phyloP scores from a whole-genome alignment of 2,888 invertebrate species.

The Macaria notata region DNA sequence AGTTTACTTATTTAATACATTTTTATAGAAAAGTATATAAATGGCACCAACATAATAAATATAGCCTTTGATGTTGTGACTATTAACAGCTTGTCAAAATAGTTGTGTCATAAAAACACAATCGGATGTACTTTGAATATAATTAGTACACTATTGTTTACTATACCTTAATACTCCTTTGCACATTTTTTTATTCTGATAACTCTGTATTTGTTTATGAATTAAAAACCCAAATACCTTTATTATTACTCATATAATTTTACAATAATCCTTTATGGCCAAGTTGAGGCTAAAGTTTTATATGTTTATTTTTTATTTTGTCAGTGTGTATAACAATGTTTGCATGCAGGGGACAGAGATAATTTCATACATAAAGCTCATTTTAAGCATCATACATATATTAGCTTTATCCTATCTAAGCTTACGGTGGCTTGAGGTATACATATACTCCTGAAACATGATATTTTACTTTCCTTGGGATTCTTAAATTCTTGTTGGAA shows the following conservation, averaged over 20 bases:
- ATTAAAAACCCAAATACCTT: too few species aligned
- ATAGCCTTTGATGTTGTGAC: conserved; percentile 25
- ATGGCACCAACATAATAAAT: not conserved
- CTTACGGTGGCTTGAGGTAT: conserved; percentile 50
- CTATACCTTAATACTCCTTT: too few species aligned
- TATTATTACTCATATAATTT: too few species aligned
- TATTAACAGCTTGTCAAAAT: conserved; percentile 19
- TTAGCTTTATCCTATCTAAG: conserved; percentile 28
- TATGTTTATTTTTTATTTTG: not conserved
- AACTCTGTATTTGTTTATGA: too few species aligned
- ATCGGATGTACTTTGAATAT: too few species aligned
- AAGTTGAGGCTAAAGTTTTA: too few species aligned
- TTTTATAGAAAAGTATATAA: not conserved
- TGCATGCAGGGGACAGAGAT: conserved; percentile 57
- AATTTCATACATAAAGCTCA: too few species aligned
- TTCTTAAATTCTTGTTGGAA: too few species aligned
- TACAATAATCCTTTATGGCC: too few species aligned
- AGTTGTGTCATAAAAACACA: not conserved
- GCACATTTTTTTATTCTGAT: too few species aligned
- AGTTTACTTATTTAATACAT: not conserved
- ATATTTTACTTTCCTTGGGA: not conserved
- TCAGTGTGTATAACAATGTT: conserved; percentile 38
- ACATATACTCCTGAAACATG: conserved; percentile 7
- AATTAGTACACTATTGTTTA: too few species aligned
- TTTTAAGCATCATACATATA: not conserved